phyloP scores from a whole-genome alignment of 2,113 vertebrate genomes.

The Phycodurus eques region DNA sequence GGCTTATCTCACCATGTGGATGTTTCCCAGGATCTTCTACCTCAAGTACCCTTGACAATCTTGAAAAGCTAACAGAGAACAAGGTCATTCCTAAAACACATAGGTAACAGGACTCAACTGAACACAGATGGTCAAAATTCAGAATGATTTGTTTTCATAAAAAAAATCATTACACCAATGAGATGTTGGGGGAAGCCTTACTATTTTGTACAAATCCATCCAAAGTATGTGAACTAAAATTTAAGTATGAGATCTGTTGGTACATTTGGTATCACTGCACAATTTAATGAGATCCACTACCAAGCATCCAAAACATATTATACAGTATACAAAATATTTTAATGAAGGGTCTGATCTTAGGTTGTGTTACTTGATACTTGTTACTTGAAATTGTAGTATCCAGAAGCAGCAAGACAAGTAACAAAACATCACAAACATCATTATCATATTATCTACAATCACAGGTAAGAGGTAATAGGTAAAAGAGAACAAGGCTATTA shows the following conservation, averaged over 20 bases:
- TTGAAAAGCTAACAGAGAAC: not conserved
- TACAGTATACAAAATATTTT: no score
- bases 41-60: not conserved
- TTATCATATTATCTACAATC: not conserved
- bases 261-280: not conserved
- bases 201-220: not conserved
- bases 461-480: not conserved
- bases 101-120: not conserved
- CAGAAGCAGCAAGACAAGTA: not conserved
- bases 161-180: not conserved
- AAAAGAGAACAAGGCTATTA: not conserved
- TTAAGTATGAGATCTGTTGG: not conserved
- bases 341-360: not conserved
- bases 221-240: not conserved
- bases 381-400: no score
- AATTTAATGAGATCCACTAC: not conserved
- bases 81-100: not conserved
- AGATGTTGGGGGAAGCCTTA: not conserved
- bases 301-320: no score
- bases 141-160: not conserved
- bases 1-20: not conserved
- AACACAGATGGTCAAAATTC: not conserved
- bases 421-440: not conserved
- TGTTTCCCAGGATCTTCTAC: not conserved
- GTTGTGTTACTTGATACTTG: no score